phyloP scores from a whole-genome alignment of 2,888 invertebrate species.

The Cordylochernes scorpioides region DNA sequence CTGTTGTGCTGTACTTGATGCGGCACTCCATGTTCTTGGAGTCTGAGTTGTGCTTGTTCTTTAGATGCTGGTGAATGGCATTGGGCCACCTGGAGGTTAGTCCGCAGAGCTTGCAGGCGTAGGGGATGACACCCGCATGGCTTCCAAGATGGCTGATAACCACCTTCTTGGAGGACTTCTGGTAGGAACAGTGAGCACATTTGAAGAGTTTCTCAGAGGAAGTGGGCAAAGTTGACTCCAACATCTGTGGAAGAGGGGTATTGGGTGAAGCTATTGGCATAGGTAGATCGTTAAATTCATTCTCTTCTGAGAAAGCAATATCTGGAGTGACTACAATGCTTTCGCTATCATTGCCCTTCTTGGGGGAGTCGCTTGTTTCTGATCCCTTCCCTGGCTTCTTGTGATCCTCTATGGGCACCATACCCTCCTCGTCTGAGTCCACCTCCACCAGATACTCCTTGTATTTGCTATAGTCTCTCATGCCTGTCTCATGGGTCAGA shows the following conservation, averaged over 20 bases:
- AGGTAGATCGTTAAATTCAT: constrained; percentile 1
- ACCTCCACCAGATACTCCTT: constrained; percentile 36
- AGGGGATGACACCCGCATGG: constrained; percentile 15
- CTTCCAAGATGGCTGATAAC: constrained; percentile 14
- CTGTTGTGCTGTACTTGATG: constrained; percentile 9
- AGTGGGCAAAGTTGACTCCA: neutral
- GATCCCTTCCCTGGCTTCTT: too few relatives aligned
- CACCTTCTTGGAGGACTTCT: constrained; percentile 11
- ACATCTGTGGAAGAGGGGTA: neutral
- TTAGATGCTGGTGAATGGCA: constrained; percentile 21
- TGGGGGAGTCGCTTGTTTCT: too few relatives aligned
- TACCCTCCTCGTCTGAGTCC: too few relatives aligned
- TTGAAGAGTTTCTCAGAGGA: constrained; percentile 10
- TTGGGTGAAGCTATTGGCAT: neutral
- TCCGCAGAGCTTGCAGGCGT: constrained; percentile 18
- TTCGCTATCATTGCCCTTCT: neutral
- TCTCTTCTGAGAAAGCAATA: constrained; percentile 3
- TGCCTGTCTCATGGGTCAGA: constrained; percentile 50
- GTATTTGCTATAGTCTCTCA: constrained; percentile 72
- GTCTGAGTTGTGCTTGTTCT: constrained; percentile 14
- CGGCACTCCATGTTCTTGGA: constrained; percentile 12
- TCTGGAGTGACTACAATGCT: constrained; percentile 11
- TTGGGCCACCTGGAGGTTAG: constrained; percentile 22
- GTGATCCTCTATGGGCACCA: too few relatives aligned
- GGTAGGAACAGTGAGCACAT: constrained; percentile 14